Conservation (phyloP, 2,113 vertebrate genomes). For the Climacteris rufus region DNA sequence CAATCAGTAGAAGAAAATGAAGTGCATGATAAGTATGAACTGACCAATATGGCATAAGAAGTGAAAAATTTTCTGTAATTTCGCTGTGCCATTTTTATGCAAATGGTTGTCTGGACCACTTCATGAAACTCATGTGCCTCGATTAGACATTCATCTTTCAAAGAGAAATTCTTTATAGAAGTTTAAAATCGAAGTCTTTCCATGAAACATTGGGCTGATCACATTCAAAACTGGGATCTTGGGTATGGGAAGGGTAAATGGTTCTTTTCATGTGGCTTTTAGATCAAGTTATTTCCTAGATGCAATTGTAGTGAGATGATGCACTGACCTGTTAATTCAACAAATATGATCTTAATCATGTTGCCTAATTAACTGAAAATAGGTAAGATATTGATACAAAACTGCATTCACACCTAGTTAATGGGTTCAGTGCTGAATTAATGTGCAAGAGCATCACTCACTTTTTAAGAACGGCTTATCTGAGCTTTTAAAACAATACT, state of each 20-base stretch:
- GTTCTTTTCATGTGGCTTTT: not conserved
- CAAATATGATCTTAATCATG: not conserved
- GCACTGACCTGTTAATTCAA: conserved; percentile 5
- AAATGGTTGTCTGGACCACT: not conserved
- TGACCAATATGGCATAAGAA: conserved; percentile 55
- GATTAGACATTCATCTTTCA: not conserved
- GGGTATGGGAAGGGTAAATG: not conserved
- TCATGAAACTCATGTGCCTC: not conserved
- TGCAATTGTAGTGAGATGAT: not conserved
- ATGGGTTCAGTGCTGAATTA: not conserved
- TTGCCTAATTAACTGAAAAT: conserved; percentile 10
- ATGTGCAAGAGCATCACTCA: not conserved
- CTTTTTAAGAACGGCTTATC: not conserved
- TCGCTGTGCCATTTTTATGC: not conserved
- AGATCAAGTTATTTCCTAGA: not conserved
- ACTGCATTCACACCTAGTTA: not conserved
- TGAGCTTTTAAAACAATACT: not conserved
- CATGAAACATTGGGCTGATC: not conserved
- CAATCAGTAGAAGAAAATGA: conserved; percentile 67
- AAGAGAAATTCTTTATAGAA: not conserved
- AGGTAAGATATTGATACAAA: not conserved
- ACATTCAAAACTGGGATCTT: not conserved
- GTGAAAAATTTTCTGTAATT: not conserved
- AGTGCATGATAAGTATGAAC: conserved; percentile 83
- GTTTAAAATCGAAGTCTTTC: not conserved